Percentiles rank a stretch among this genome's conserved stretches.
These are phyloP conservation scores for Myotis vivesi DNA, from an alignment of 2,797 vertebrate genomes.

Conservation along the genomic window DNA sequence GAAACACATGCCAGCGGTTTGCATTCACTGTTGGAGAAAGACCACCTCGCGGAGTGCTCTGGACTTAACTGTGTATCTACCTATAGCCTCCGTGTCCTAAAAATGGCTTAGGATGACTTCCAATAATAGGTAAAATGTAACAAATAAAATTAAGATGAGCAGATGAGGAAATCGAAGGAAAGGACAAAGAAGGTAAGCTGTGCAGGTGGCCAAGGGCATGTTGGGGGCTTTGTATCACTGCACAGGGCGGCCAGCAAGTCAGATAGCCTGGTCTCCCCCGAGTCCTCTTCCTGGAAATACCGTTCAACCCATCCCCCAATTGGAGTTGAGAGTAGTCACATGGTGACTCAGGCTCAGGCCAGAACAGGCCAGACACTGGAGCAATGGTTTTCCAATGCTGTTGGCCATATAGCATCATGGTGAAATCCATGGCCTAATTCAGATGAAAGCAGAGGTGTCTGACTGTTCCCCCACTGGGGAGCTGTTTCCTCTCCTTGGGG, in stretches of 20 bases:
- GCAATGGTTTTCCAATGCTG: too few relatives aligned
- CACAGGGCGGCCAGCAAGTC: fast-evolving
- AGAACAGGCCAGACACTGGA: neutral
- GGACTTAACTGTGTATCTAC: neutral
- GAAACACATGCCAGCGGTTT: neutral
- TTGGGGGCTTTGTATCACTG: too few relatives aligned
- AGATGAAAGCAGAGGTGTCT: neutral
- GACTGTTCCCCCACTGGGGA: neutral
- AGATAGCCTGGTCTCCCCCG: fast-evolving
- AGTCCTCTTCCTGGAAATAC: neutral
- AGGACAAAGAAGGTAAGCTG: neutral
- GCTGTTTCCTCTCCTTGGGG: neutral
- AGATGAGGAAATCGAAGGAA: neutral
- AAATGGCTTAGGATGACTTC: neutral
- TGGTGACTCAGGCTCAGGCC: neutral
- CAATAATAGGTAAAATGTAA: neutral
- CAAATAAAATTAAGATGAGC: neutral
- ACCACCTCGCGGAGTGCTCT: neutral
- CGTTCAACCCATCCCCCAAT: neutral
- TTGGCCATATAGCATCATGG: neutral
- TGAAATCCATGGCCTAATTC: neutral
- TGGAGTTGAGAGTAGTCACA: fast-evolving
- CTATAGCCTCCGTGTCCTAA: neutral
- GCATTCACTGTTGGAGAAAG: neutral
- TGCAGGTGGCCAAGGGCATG: fast-evolving